phyloP scores from a whole-genome alignment of 1,140 invertebrate genomes.

The Drosophila pectinifera region DNA sequence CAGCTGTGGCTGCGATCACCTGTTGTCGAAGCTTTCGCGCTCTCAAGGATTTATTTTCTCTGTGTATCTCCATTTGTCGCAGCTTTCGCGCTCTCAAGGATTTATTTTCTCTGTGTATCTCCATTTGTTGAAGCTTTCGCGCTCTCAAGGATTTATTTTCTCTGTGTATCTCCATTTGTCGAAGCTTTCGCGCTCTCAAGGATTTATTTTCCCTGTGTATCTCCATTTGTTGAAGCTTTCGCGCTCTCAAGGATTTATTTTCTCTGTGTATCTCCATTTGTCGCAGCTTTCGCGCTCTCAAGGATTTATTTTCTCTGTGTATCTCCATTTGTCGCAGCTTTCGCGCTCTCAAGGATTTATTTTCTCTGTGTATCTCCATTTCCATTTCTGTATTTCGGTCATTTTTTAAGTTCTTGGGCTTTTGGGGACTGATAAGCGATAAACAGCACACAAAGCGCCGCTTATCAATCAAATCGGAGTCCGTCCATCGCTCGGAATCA shows the following conservation, averaged over 20 bases:
- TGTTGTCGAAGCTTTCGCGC: constrained; percentile 37
- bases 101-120: constrained; percentile 1
- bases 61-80: constrained; percentile 16
- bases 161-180: constrained; percentile 15
- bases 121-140: constrained; percentile 25
- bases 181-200: constrained; percentile 35
- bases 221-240: constrained; percentile 28
- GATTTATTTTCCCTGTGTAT: constrained; percentile 21
- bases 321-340: constrained; percentile 28
- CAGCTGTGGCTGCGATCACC: constrained; percentile 63
- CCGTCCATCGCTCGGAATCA: constrained; percentile 24
- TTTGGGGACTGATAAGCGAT: constrained; percentile 33
- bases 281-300: constrained; percentile 19
- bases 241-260: constrained; percentile 39
- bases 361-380: constrained; percentile 2
- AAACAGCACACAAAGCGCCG: constrained; percentile 14
- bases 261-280: constrained; percentile 16
- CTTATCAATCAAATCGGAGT: constrained; percentile 59
- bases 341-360: constrained; percentile 48
- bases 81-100: constrained; percentile 45
- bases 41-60: constrained; percentile 36
- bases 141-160: constrained; percentile 39
- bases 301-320: constrained; percentile 34
- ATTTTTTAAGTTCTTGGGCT: constrained; percentile 7
- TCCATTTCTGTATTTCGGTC: not conserved